phyloP scores from a whole-genome alignment of 2,797 vertebrate species.

The Cynopterus sphinx region DNA sequence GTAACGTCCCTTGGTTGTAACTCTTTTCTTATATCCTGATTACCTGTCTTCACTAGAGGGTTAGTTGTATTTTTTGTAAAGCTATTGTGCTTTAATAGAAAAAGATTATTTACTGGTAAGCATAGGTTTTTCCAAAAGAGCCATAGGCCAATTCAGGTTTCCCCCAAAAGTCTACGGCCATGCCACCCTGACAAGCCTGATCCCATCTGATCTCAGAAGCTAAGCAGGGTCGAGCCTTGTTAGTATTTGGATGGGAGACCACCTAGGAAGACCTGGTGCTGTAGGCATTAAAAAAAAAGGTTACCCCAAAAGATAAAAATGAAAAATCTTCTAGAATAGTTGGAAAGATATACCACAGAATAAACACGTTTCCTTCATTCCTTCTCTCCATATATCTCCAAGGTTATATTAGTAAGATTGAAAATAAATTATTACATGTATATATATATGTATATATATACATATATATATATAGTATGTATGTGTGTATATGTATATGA shows the following conservation, averaged over 20 bases:
- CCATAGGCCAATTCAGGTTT: not conserved
- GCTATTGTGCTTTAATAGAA: constrained; percentile 38
- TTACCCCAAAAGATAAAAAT: not conserved
- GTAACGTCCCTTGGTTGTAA: not conserved
- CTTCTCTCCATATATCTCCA: not conserved
- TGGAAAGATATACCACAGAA: constrained; percentile 31
- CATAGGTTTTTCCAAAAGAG: not conserved
- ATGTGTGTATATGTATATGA: not conserved
- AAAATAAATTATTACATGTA: not conserved
- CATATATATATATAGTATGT: too few species aligned
- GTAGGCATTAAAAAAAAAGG: too few species aligned
- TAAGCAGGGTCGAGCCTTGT: too few species aligned
- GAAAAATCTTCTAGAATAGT: constrained; percentile 17
- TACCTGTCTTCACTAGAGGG: not conserved
- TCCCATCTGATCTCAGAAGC: too few species aligned
- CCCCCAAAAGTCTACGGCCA: too few species aligned
- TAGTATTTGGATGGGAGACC: too few species aligned
- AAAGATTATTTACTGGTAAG: not conserved
- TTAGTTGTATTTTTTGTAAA: not conserved
- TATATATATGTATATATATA: too few species aligned
- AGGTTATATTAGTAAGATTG: constrained; percentile 31
- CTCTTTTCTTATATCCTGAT: constrained; percentile 10
- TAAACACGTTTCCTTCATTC: not conserved
- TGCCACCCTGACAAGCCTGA: too few species aligned
- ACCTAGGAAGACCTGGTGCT: too few species aligned